Percentiles rank a stretch among this genome's conserved stretches.
Conservation (phyloP, 2,888 invertebrate genomes). For the Agrenia bidenticulata region DNA sequence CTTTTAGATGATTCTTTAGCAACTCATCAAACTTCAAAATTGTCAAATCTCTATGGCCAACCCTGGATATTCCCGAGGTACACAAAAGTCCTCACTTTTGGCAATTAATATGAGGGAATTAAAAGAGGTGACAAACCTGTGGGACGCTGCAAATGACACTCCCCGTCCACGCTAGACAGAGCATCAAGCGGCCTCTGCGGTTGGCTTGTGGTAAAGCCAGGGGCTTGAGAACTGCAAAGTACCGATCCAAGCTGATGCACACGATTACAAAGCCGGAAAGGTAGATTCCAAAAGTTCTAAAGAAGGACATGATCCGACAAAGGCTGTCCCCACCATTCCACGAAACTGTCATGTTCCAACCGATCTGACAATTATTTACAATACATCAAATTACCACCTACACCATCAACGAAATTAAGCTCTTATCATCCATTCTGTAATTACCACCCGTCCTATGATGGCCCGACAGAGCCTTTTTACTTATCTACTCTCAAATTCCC, state of each 20-base stretch:
- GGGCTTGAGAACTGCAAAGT: conserved; percentile 81
- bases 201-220: conserved; percentile 68
- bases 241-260: conserved; percentile 86
- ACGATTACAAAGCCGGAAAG: conserved; percentile 83
- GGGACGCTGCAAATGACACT: conserved; percentile 79
- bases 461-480: no score
- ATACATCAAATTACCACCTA: background rate
- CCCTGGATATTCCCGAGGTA: no score
- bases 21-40: no score
- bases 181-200: conserved; percentile 72
- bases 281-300: conserved; percentile 81
- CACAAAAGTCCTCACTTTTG: no score
- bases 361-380: conserved; percentile 61
- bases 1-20: no score
- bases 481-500: no score
- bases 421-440: background rate
- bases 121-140: no score
- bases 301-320: conserved; percentile 84
- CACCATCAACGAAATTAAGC: background rate
- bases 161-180: conserved; percentile 75
- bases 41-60: no score
- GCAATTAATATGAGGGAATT: no score
- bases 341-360: conserved; percentile 81
- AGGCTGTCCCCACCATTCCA: conserved; percentile 82
- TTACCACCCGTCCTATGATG: background rate